phyloP scores from a whole-genome alignment of 2,888 invertebrate genomes.

The Philopedon plagiatum region DNA sequence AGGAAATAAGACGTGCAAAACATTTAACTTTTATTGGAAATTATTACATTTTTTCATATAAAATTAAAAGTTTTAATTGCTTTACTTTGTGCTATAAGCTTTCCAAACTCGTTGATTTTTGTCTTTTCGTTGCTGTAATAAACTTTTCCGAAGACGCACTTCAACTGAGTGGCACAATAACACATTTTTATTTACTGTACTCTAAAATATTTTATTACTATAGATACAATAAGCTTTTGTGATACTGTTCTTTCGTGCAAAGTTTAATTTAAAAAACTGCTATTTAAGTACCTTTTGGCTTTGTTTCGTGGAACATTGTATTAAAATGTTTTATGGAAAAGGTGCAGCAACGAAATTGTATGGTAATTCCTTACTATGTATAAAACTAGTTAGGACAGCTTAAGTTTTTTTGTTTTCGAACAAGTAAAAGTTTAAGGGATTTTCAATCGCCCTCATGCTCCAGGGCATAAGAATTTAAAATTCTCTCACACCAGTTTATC shows the following conservation, averaged over 20 bases:
- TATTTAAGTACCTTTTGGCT: too few species aligned
- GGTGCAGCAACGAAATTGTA: too few species aligned
- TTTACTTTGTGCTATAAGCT: background rate
- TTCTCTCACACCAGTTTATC: too few species aligned
- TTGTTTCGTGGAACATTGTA: too few species aligned
- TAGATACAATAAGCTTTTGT: background rate
- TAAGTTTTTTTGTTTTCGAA: too few species aligned
- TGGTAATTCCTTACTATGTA: background rate
- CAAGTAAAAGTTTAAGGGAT: too few species aligned
- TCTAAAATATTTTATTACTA: background rate
- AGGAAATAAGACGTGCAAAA: too few species aligned
- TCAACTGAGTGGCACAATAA: background rate
- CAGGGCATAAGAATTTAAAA: too few species aligned
- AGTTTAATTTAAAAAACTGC: too few species aligned
- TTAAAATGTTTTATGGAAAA: too few species aligned
- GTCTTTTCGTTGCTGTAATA: background rate
- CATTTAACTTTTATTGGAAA: too few species aligned
- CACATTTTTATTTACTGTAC: background rate
- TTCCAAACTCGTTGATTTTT: background rate
- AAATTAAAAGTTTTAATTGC: background rate
- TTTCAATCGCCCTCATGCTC: too few species aligned
- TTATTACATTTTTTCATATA: background rate
- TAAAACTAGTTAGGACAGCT: background rate
- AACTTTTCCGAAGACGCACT: background rate
- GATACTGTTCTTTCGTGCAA: background rate